phyloP scores from a whole-genome alignment of 1,140 invertebrate species.

The Dolichoris vasculosae region DNA sequence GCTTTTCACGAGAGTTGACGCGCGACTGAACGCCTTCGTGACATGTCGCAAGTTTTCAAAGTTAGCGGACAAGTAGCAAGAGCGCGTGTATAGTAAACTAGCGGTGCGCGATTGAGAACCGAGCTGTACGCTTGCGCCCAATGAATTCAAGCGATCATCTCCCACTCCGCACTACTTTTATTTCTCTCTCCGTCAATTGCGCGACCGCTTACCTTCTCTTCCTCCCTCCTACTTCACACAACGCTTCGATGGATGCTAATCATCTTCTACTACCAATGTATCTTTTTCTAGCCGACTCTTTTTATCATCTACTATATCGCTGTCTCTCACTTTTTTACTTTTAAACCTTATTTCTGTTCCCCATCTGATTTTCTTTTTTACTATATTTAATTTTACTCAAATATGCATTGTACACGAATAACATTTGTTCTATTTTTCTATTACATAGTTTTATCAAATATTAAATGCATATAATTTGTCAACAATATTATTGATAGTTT shows the following conservation, averaged over 20 bases:
- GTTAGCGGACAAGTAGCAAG: background rate
- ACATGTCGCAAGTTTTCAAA: conserved; percentile 70
- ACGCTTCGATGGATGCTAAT: background rate
- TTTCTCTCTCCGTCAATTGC: background rate
- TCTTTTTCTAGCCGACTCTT: background rate
- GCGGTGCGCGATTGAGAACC: conserved; percentile 38
- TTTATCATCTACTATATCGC: background rate
- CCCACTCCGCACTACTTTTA: conserved; percentile 27
- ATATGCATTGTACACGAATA: background rate
- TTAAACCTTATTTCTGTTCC: background rate
- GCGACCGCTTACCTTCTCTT: background rate
- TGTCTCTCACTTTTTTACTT: background rate
- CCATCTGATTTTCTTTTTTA: background rate
- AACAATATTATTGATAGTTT: background rate
- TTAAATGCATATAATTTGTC: background rate
- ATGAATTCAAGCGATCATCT: background rate
- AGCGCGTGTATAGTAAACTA: conserved; percentile 35
- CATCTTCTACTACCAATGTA: background rate
- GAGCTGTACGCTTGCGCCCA: conserved; percentile 48
- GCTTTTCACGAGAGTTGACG: conserved; percentile 66
- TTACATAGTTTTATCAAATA: background rate
- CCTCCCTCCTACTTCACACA: background rate
- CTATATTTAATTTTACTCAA: background rate
- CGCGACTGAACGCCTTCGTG: conserved; percentile 68
- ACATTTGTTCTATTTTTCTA: background rate